These are phyloP conservation scores for Drosophila azteca DNA, from an alignment of 1,140 invertebrate species.

Conservation along the genomic window DNA sequence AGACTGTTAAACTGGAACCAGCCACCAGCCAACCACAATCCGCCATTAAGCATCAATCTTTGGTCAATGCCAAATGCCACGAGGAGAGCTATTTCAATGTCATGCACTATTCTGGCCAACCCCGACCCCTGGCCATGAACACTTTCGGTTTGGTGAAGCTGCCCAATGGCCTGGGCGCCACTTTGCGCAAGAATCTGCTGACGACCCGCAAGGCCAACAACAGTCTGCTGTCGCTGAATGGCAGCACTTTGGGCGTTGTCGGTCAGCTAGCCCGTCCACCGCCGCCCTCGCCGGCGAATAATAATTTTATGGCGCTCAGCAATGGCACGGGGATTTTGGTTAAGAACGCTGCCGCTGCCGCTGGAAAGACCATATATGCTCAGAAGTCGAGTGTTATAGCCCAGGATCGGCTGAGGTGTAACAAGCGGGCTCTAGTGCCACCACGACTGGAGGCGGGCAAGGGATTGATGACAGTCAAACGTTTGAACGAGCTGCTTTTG, in stretches of 20 bases:
- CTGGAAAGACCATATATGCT: slow-evolving; percentile 63
- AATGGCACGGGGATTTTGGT: slow-evolving; percentile 47
- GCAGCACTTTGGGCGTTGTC: slow-evolving; percentile 56
- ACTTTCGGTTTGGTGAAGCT: slow-evolving; percentile 75
- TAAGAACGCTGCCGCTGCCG: slow-evolving; percentile 22
- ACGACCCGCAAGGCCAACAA: slow-evolving; percentile 75
- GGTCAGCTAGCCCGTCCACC: slow-evolving; percentile 61
- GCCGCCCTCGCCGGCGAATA: slow-evolving; percentile 26
- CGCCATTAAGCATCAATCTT: slow-evolving; percentile 47
- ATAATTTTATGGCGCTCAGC: slow-evolving; percentile 12
- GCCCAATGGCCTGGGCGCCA: slow-evolving; percentile 71
- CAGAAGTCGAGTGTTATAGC: slow-evolving; percentile 63
- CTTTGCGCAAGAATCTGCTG: slow-evolving; percentile 71
- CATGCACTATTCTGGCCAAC: slow-evolving; percentile 70
- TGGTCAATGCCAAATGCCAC: slow-evolving; percentile 67
- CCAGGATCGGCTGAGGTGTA: slow-evolving; percentile 64
- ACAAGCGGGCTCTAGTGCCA: slow-evolving; percentile 52
- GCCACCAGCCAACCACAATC: slow-evolving; percentile 34
- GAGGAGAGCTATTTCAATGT: slow-evolving; percentile 74
- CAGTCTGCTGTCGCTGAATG: slow-evolving; percentile 60
- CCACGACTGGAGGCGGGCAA: slow-evolving; percentile 15
- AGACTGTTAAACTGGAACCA: slow-evolving; percentile 76
- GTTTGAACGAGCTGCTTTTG: slow-evolving; percentile 55
- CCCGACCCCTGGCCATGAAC: slow-evolving; percentile 74
- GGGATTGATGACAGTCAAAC: slow-evolving; percentile 54